phyloP scores from a whole-genome alignment of 92 coral and sea anemone species.

The Parazoanthus swiftii region DNA sequence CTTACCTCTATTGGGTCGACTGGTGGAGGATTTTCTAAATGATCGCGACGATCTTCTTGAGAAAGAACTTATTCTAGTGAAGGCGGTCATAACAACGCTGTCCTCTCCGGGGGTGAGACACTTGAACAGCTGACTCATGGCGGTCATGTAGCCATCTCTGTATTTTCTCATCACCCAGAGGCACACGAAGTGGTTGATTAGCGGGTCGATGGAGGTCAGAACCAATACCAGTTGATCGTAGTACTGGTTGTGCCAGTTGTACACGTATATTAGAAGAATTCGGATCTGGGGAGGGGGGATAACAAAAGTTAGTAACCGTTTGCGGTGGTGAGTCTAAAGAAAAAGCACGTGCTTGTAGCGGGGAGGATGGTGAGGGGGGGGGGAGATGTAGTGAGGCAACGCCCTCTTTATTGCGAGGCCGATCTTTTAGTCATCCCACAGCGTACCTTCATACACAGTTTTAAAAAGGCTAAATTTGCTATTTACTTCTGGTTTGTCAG shows the following conservation, averaged over 20 bases:
- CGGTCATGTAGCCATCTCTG: slow-evolving; percentile 79
- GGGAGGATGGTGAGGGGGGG: neutral
- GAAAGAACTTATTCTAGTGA: slow-evolving; percentile 78
- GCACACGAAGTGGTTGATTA: slow-evolving; percentile 84
- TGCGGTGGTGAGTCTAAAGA: no score
- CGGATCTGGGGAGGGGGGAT: slow-evolving; percentile 61
- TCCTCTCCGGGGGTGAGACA: slow-evolving; percentile 81
- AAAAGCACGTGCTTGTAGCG: neutral
- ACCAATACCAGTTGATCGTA: slow-evolving; percentile 81
- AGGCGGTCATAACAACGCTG: slow-evolving; percentile 76
- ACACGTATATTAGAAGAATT: slow-evolving; percentile 66
- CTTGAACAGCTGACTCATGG: slow-evolving; percentile 68
- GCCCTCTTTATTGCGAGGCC: no score
- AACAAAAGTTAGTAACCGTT: neutral
- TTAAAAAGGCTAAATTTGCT: no score
- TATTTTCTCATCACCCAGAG: slow-evolving; percentile 86
- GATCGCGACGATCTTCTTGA: slow-evolving; percentile 80
- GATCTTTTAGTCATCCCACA: no score
- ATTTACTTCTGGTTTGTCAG: no score
- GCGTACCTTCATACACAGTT: no score
- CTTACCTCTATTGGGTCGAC: slow-evolving; percentile 72
- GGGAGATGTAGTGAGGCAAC: no score
- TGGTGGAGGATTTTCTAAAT: slow-evolving; percentile 67
- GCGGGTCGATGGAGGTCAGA: slow-evolving; percentile 78
- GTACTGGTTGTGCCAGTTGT: slow-evolving; percentile 80